Evolutionary conservation across 2,888 invertebrate species (phyloP).

Genomic region (Lasioglossum vierecki): DNA sequence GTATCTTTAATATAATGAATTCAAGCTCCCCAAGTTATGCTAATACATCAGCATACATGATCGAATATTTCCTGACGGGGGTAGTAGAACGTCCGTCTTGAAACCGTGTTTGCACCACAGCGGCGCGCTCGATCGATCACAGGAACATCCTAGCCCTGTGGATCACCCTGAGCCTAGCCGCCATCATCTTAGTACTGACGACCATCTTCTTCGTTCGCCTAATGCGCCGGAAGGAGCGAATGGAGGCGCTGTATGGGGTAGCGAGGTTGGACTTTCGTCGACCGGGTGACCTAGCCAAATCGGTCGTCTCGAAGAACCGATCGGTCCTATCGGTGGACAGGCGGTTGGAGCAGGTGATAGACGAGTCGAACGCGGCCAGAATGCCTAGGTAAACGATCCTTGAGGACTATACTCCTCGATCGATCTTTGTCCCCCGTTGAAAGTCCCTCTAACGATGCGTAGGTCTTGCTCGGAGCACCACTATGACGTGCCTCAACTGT

Average conservation of each 20-base stretch:
- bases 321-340: slow-evolving; percentile 66
- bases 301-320: slow-evolving; percentile 74
- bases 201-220: slow-evolving; percentile 75
- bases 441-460: slow-evolving; percentile 39
- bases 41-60: not conserved
- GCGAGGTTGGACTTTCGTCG: slow-evolving; percentile 83
- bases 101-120: slow-evolving; percentile 58
- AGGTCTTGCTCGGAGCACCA: slow-evolving; percentile 91
- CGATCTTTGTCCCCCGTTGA: slow-evolving; percentile 44
- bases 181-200: slow-evolving; percentile 69
- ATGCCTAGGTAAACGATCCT: slow-evolving; percentile 71
- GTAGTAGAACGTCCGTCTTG: not conserved
- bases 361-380: slow-evolving; percentile 69
- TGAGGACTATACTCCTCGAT: slow-evolving; percentile 20
- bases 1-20: not conserved
- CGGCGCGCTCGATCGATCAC: slow-evolving; percentile 73
- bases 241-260: slow-evolving; percentile 74
- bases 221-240: slow-evolving; percentile 75
- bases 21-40: not conserved
- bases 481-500: slow-evolving; percentile 93
- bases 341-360: slow-evolving; percentile 70
- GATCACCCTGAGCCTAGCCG: slow-evolving; percentile 73
- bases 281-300: slow-evolving; percentile 69
- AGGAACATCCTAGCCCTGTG: slow-evolving; percentile 74
- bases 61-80: not conserved